Conservation (phyloP, 1,140 invertebrate species). For the Drosophila azteca region DNA sequence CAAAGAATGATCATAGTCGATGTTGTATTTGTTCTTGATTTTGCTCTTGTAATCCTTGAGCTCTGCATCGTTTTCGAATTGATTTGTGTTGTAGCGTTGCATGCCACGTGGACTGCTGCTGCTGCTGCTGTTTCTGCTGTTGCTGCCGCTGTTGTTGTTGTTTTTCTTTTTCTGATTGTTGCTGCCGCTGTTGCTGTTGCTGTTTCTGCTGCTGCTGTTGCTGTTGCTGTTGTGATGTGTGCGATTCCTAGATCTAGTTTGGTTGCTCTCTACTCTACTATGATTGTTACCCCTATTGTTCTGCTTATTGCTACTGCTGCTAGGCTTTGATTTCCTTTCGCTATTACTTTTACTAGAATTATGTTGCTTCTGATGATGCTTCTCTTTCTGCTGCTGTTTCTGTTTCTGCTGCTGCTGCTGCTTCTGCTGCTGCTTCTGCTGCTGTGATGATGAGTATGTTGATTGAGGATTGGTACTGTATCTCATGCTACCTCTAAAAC, state of each 20-base stretch:
- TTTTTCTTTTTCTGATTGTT: constrained; percentile 35
- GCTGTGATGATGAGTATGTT: constrained; percentile 76
- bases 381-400: too few species aligned
- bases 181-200: constrained; percentile 8
- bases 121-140: constrained; percentile 36
- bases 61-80: constrained; percentile 75
- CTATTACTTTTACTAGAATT: constrained; percentile 76
- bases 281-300: constrained; percentile 51
- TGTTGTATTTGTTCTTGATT: constrained; percentile 83
- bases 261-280: constrained; percentile 54
- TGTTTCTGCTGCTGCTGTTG: constrained; percentile 20
- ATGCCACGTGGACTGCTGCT: constrained; percentile 43
- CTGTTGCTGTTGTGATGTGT: constrained; percentile 29
- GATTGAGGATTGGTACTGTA: constrained; percentile 71
- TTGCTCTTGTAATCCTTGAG: constrained; percentile 82
- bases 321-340: constrained; percentile 69
- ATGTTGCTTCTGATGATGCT: constrained; percentile 39
- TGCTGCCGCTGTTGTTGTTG: constrained; percentile 28
- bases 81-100: constrained; percentile 61
- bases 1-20: constrained; percentile 83
- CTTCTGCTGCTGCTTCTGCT: constrained; percentile 60
- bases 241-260: constrained; percentile 53
- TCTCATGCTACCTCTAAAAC: constrained; percentile 82
- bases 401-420: constrained; percentile 37
- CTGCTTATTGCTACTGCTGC: constrained; percentile 55